A percentile compares a stretch with the other conserved stretches of the same genome.
phyloP scores from a whole-genome alignment of 2,113 vertebrate genomes.

The Periophthalmodon schlosseri region DNA sequence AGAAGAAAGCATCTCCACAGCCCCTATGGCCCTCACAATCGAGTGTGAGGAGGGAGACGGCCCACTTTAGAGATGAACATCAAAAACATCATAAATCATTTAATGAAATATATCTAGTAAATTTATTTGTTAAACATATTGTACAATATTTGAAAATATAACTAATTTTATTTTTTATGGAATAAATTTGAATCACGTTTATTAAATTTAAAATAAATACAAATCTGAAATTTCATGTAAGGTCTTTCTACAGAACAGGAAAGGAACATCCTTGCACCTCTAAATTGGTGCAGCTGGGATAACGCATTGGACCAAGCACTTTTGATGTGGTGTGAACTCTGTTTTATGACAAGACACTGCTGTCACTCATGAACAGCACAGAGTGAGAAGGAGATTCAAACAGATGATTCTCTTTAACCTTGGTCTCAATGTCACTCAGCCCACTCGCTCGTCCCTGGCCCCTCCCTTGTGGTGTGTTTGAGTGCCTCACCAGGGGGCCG shows the following conservation, averaged over 20 bases:
- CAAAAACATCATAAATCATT: background rate
- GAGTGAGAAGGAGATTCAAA: constrained; percentile 3
- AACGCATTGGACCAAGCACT: background rate
- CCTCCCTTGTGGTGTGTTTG: constrained; percentile 63
- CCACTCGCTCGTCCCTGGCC: constrained; percentile 31
- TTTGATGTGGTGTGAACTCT: background rate
- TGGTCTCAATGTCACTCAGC: constrained; percentile 72
- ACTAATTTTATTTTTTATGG: background rate
- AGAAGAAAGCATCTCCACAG: background rate
- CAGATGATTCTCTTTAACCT: constrained; percentile 60
- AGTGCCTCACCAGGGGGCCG: constrained; percentile 70
- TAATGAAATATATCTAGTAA: background rate
- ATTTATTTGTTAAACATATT: too few relatives aligned
- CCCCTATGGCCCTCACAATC: constrained; percentile 3
- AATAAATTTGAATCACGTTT: too few relatives aligned
- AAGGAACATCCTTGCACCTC: background rate
- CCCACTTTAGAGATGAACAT: background rate
- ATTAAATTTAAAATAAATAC: too few relatives aligned
- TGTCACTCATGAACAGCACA: background rate
- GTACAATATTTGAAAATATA: background rate
- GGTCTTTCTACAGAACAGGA: too few relatives aligned
- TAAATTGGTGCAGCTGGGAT: background rate
- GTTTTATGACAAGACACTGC: background rate
- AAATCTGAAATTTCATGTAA: too few relatives aligned
- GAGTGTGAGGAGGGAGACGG: background rate